Percentiles rank a stretch among this genome's conserved stretches.
Conservation (phyloP, 2,888 invertebrate species). For the Seladonia tumulorum region DNA sequence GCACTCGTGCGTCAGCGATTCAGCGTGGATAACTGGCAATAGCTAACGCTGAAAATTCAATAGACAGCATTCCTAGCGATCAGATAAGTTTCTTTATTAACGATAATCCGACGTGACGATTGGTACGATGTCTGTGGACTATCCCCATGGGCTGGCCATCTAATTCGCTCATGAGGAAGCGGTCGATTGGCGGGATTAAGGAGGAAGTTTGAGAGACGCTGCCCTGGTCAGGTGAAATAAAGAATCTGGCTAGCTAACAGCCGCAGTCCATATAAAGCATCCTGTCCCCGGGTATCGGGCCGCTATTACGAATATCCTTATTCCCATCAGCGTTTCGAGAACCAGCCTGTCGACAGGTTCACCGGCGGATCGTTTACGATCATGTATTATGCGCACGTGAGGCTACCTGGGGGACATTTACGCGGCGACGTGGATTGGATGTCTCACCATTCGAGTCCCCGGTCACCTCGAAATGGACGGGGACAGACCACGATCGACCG, state of each 20-base stretch:
- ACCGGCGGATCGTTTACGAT: slow-evolving; percentile 60
- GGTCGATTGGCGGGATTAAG: not conserved
- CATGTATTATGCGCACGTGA: slow-evolving; percentile 59
- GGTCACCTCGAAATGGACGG: slow-evolving; percentile 35
- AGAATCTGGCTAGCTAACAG: slow-evolving; percentile 34
- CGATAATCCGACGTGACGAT: not conserved
- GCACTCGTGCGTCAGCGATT: not conserved
- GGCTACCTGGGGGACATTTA: slow-evolving; percentile 52
- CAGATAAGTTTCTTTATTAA: not conserved
- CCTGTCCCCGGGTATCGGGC: slow-evolving; percentile 41
- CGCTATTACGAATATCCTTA: slow-evolving; percentile 59
- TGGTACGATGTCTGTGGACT: not conserved
- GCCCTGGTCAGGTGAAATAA: slow-evolving; percentile 28
- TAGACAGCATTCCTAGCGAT: not conserved
- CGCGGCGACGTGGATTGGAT: slow-evolving; percentile 45
- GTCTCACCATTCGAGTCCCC: slow-evolving; percentile 41
- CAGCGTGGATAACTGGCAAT: not conserved
- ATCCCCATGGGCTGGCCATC: not conserved
- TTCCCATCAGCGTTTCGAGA: slow-evolving; percentile 54
- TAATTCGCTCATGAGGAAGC: not conserved
- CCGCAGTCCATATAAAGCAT: slow-evolving; percentile 46
- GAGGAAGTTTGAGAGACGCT: slow-evolving; percentile 36
- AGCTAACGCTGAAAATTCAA: not conserved
- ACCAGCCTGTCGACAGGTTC: slow-evolving; percentile 65
- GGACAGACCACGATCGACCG: not conserved